Percentiles rank a stretch among this genome's conserved stretches.
phyloP scores from a whole-genome alignment of 1,140 invertebrate species.

The Cotesia glomerata region DNA sequence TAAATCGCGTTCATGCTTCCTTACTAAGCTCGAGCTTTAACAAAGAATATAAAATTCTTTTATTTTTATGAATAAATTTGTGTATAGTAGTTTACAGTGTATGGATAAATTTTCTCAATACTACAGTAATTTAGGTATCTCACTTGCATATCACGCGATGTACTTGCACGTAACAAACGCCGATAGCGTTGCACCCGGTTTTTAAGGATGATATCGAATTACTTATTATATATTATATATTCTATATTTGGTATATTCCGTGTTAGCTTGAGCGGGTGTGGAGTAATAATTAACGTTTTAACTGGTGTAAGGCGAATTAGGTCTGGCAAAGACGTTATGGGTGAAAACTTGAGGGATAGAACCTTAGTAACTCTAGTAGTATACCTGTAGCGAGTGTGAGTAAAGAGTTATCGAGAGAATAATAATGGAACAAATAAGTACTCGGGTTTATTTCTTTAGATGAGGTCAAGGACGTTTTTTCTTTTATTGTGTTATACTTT shows the following conservation, averaged over 20 bases:
- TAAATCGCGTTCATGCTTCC: no score
- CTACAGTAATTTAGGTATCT: constrained; percentile 15
- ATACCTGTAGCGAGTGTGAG: no score
- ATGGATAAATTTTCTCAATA: background rate
- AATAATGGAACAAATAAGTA: background rate
- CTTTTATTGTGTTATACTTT: background rate
- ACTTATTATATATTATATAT: background rate
- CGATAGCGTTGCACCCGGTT: constrained; percentile 22
- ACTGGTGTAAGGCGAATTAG: background rate
- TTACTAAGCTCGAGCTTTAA: background rate
- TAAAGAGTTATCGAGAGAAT: background rate
- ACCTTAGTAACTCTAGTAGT: background rate
- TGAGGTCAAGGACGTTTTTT: constrained; percentile 26
- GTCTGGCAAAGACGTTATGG: constrained; percentile 1
- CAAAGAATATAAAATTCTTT: background rate
- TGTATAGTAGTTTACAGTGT: background rate
- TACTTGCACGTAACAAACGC: constrained; percentile 29
- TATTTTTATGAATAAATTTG: constrained; percentile 3
- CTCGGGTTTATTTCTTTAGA: no score
- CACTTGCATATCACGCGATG: constrained; percentile 30
- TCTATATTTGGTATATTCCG: background rate
- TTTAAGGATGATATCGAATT: constrained; percentile 11
- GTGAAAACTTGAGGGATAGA: constrained; percentile 4
- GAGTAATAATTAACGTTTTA: constrained; percentile 25
- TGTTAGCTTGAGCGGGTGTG: constrained; percentile 2